A percentile compares a stretch with the other conserved stretches of the same genome.
These are phyloP conservation scores for Leptogaster cylindrica DNA, from an alignment of 2,888 invertebrate genomes.

Conservation along the genomic window DNA sequence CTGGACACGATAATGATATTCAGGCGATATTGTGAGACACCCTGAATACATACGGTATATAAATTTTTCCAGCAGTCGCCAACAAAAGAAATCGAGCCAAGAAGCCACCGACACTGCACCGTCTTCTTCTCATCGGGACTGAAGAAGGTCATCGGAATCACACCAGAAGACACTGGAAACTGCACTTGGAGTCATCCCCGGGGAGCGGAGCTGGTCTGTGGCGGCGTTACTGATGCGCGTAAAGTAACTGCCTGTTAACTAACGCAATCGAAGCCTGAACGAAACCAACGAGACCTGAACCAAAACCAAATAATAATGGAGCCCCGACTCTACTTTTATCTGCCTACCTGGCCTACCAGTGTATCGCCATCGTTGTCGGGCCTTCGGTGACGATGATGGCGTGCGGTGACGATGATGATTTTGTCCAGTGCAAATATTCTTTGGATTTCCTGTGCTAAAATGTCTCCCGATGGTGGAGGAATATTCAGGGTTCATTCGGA, in stretches of 20 bases:
- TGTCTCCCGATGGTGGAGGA: no score
- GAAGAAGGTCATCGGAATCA: constrained; percentile 15
- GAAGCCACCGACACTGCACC: no score
- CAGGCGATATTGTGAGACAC: neutral
- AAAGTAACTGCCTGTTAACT: constrained; percentile 20
- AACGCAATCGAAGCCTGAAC: constrained; percentile 28
- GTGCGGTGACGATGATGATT: no score
- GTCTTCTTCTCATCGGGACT: neutral
- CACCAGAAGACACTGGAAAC: neutral
- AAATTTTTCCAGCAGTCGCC: neutral
- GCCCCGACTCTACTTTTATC: neutral
- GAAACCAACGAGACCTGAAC: neutral
- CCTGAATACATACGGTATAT: neutral
- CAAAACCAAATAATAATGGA: constrained; percentile 6
- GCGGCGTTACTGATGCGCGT: constrained; percentile 25
- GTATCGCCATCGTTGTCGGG: no score
- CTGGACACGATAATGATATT: constrained; percentile 20
- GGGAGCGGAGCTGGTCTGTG: neutral
- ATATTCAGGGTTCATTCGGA: no score
- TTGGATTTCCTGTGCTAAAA: no score
- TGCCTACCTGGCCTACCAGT: constrained; percentile 3
- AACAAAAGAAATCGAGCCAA: constrained; percentile 23
- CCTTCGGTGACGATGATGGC: no score
- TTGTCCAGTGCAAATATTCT: no score
- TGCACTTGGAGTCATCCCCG: no score